Conservation (phyloP, 1,140 invertebrate species). For the Cyrtorhinus lividipennis region DNA sequence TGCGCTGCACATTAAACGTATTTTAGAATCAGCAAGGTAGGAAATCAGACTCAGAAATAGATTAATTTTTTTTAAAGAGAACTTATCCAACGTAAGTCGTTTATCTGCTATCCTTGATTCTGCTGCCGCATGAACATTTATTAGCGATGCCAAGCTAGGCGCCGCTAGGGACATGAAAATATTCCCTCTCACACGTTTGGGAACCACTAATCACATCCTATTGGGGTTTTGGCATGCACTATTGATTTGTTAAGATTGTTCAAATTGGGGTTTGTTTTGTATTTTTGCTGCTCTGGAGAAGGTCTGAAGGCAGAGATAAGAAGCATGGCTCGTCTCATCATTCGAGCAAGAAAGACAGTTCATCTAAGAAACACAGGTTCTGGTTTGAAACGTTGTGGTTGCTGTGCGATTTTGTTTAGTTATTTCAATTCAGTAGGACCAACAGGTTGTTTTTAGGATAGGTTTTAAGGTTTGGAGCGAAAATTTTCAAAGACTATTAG, state of each 20-base stretch:
- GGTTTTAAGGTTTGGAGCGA: too few relatives aligned
- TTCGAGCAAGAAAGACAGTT: conserved; percentile 3
- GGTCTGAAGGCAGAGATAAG: conserved; percentile 3
- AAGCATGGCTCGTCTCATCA: neutral
- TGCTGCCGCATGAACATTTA: neutral
- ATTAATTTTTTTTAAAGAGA: too few relatives aligned
- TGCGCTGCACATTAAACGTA: too few relatives aligned
- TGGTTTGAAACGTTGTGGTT: conserved; percentile 4
- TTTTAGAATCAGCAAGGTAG: too few relatives aligned
- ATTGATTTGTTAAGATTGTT: neutral
- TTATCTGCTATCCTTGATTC: too few relatives aligned
- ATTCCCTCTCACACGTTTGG: neutral
- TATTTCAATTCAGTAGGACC: too few relatives aligned
- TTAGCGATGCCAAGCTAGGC: neutral
- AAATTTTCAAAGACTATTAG: neutral
- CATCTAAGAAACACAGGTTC: conserved; percentile 6
- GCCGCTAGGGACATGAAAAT: neutral
- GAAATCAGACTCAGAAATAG: too few relatives aligned
- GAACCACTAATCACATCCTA: neutral
- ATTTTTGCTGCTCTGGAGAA: neutral
- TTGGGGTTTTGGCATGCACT: neutral
- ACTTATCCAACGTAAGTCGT: too few relatives aligned
- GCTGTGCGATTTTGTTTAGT: neutral
- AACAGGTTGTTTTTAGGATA: too few relatives aligned
- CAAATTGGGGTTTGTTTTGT: neutral